Conservation (phyloP, 2,888 invertebrate species). For the Diaprepes abbreviatus region DNA sequence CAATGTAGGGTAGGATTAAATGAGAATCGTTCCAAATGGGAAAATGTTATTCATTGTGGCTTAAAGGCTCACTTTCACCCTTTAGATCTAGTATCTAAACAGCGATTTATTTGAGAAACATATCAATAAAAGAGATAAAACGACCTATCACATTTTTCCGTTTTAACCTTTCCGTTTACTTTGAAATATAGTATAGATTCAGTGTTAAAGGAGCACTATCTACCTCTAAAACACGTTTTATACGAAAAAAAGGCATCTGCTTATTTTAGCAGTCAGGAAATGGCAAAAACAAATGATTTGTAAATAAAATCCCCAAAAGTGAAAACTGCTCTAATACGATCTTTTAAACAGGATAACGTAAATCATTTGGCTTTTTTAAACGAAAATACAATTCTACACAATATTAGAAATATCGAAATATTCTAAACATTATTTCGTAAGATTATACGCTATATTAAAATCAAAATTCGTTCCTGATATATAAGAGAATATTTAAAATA, state of each 20-base stretch:
- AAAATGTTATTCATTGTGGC: slow-evolving; percentile 1
- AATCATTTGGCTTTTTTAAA: too few species aligned
- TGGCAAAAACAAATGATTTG: background rate
- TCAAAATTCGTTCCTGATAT: too few species aligned
- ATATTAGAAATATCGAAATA: too few species aligned
- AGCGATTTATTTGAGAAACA: background rate
- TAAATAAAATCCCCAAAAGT: background rate
- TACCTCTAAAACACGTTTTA: background rate
- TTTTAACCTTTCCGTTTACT: background rate
- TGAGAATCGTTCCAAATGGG: background rate
- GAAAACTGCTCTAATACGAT: background rate
- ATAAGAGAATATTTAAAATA: too few species aligned
- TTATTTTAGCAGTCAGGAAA: background rate
- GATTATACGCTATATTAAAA: too few species aligned
- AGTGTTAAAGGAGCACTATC: background rate
- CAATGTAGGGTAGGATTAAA: background rate
- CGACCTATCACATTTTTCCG: background rate
- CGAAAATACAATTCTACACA: too few species aligned
- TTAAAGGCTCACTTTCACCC: slow-evolving; percentile 9
- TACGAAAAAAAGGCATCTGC: background rate
- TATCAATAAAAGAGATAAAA: slow-evolving; percentile 8
- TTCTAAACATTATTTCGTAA: too few species aligned
- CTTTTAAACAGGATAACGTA: background rate
- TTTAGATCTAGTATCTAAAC: slow-evolving; percentile 5
- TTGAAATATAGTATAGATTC: background rate